Percentiles rank a stretch among this genome's conserved stretches.
phyloP scores from a whole-genome alignment of 2,888 invertebrate genomes.

The Cheilosia soror region DNA sequence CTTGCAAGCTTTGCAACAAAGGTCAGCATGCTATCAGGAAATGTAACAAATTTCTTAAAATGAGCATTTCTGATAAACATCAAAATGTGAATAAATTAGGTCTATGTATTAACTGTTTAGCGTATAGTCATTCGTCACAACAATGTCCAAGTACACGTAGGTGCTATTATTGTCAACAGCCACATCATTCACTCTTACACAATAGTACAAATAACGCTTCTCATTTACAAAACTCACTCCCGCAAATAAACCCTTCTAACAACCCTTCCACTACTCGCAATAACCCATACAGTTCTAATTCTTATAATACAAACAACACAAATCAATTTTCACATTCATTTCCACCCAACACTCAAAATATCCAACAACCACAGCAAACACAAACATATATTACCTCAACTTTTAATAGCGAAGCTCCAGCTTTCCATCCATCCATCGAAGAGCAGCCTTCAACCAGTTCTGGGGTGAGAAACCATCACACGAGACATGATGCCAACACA shows the following conservation, averaged over 20 bases:
- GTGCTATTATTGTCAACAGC: slow-evolving; percentile 13
- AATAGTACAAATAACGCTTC: slow-evolving; percentile 1
- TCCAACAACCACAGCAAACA: neutral
- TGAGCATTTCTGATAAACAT: slow-evolving; percentile 20
- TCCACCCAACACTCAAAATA: neutral
- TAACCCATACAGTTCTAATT: neutral
- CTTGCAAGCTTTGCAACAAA: slow-evolving; percentile 2
- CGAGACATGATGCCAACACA: slow-evolving; percentile 6
- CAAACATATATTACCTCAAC: slow-evolving; percentile 4
- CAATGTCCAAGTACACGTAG: slow-evolving; percentile 6
- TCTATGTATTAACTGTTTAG: slow-evolving; percentile 16
- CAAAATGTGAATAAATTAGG: neutral
- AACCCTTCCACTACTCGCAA: neutral
- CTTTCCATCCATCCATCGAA: slow-evolving; percentile 3
- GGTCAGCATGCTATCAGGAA: slow-evolving; percentile 25
- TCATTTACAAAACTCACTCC: neutral
- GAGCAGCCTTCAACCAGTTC: slow-evolving; percentile 7
- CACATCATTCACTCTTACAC: slow-evolving; percentile 14
- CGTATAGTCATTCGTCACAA: slow-evolving; percentile 10
- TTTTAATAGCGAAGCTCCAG: neutral
- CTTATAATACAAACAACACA: neutral
- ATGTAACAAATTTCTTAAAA: slow-evolving; percentile 22
- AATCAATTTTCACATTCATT: neutral
- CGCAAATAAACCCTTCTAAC: neutral
- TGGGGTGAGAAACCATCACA: slow-evolving; percentile 8